phyloP scores from a whole-genome alignment of 2,888 invertebrate genomes.

The Empis stercorea region DNA sequence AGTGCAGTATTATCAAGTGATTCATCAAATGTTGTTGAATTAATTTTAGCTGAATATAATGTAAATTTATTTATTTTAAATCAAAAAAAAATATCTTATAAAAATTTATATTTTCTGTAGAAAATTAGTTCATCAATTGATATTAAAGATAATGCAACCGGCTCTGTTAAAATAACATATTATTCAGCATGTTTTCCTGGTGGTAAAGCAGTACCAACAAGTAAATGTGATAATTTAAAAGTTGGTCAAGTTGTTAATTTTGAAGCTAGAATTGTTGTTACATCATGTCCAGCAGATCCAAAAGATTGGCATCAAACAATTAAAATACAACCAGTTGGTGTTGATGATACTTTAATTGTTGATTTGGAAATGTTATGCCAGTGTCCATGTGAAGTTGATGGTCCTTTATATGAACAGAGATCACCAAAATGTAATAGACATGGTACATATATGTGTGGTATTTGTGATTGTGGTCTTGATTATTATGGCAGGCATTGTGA shows the following conservation, averaged over 20 bases:
- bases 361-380: slow-evolving; percentile 81
- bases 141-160: slow-evolving; percentile 71
- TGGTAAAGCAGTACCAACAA: slow-evolving; percentile 50
- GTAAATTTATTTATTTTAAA: slow-evolving; percentile 33
- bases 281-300: slow-evolving; percentile 66
- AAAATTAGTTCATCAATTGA: slow-evolving; percentile 82
- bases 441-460: slow-evolving; percentile 73
- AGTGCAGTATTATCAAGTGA: slow-evolving; percentile 48
- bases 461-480: slow-evolving; percentile 56
- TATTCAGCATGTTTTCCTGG: slow-evolving; percentile 54
- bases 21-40: slow-evolving; percentile 52
- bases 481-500: slow-evolving; percentile 70
- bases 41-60: slow-evolving; percentile 56
- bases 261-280: slow-evolving; percentile 57
- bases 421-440: slow-evolving; percentile 44
- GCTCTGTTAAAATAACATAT: slow-evolving; percentile 66
- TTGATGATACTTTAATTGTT: slow-evolving; percentile 70
- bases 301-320: slow-evolving; percentile 66
- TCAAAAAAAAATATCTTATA: too few species aligned
- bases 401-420: slow-evolving; percentile 30
- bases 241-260: slow-evolving; percentile 71
- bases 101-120: slow-evolving; percentile 29
- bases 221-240: slow-evolving; percentile 73
- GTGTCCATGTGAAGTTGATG: slow-evolving; percentile 72
- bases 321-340: slow-evolving; percentile 79